Base-by-base conservation (phyloP, 2,113 vertebrate genomes). In the Megaceryle torquata region DNA sequence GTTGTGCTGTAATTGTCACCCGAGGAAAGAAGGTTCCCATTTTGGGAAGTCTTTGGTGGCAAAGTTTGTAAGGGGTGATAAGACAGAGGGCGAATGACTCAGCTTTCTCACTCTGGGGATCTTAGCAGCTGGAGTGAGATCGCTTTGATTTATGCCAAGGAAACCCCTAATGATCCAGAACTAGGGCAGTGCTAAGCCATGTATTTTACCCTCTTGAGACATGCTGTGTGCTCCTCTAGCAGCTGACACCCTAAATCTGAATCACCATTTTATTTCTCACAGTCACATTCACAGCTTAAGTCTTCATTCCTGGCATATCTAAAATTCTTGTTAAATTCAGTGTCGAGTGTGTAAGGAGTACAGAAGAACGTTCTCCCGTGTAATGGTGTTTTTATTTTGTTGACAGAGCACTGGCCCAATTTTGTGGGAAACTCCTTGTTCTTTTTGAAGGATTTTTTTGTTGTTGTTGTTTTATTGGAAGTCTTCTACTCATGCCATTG, bases 161-260 rank as follows among this genome's bases (percentile, higher is more conserved):
- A 93, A 95, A 92, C 93, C 91, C 72, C 89, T 78, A 28, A 48
- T 78, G 88, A 87, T 79, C 15, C 65, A 46, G 65, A 95, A 72
- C 33, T 57, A 71, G 89, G 83, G 69, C 83, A 84, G 81, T 25
- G 41, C 83, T 84, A 78, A 95, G 41, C 76, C 22, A 0, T 44
- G 68, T 19, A 8, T 74, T 92, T 93, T 67, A 84, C 39, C 74
- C 44, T 72, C 76, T 11, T 4, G 79, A 61, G 87, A 65, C 13
- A 7, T 1, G 0, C 91, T 43, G 24, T 8, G 51, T 19, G 6
- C 43, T 85, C 31, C 57, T 91, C 48, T 56, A 37, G 54, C 59
- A 70, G 59, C 87, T 94, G 70, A 54, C 50, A 61, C 46, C 81
- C 81, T 41, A 39, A 72, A 82, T 70, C 54, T 77, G 75, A 95